Conservation (phyloP, 2,113 vertebrate species). For the Aythya baeri region DNA sequence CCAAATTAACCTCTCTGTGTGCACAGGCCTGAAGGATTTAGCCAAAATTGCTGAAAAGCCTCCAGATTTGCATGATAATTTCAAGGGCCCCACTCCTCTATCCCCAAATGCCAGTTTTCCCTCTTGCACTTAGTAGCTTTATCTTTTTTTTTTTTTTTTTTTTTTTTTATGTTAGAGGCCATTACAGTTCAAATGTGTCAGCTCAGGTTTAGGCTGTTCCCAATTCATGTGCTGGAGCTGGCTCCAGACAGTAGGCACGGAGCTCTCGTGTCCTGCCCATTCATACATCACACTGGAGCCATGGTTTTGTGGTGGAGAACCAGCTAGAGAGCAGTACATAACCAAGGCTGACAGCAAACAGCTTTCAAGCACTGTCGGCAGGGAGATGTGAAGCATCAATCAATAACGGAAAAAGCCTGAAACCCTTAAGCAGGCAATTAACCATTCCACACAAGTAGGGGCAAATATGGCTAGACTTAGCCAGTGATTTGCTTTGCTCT, state of each 20-base stretch:
- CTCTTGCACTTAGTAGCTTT: neutral
- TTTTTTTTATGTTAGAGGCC: neutral
- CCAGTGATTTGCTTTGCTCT: neutral
- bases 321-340: neutral
- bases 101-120: neutral
- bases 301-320: neutral
- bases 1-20: slow-evolving; percentile 38
- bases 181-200: neutral
- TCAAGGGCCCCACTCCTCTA: neutral
- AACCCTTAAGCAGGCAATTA: neutral
- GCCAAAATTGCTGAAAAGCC: slow-evolving; percentile 35
- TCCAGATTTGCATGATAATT: slow-evolving; percentile 28
- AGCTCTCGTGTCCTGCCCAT: neutral
- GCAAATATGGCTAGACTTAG: neutral
- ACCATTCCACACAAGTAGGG: neutral
- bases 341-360: neutral
- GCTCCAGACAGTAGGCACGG: neutral
- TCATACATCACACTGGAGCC: neutral
- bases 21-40: slow-evolving; percentile 33
- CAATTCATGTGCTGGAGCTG: neutral
- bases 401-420: neutral
- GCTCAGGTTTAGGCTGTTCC: neutral
- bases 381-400: neutral
- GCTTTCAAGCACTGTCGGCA: neutral
- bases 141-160: neutral